Base-by-base conservation (phyloP, 2,113 vertebrate species). In the Dendrocopos noguchii region DNA sequence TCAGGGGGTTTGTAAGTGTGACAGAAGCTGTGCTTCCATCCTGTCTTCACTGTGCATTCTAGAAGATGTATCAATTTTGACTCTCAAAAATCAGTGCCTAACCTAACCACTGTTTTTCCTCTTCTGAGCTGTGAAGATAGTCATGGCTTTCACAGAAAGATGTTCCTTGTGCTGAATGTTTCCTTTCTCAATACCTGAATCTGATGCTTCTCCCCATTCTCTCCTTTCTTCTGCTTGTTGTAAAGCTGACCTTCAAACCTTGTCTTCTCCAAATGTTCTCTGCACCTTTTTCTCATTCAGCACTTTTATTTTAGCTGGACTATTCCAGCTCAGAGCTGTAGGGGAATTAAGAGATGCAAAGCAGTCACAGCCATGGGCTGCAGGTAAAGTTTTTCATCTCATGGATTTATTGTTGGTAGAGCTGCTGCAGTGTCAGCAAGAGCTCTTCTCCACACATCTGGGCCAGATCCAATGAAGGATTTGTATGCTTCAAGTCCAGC, bases 321-420 rank as follows among this genome's bases (percentile, higher is more conserved):
- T 98, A 97, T 98, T 97, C 96, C 96, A 98, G 97, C 97, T 98
- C 96, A 85, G 94, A 87, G 91, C 97, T 97, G 6, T 96, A 98
- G 98, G 97, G 97, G 97, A 95, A 97, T 97, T 97, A 97, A 97
- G 95, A 96, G 96, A 97, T 95, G 94, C 97, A 97, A 97, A 97
- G 86, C 96, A 97, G 96, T 94, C 96, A 95, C 98, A 97, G 91
- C 97, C 94, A 31, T 97, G 96, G 93, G 96, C 95, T 93, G 88
- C 97, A 98, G 98, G 98, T 98, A 98, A 98, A 97, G 92, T 92
- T 89, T 93, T 93, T 85, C 29, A 7, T 94, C 95, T 97, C 52
- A 6, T 93, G 93, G 96, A 97, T 96, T 97, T 93, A 64, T 59
- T 92, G 12, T 95, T 93, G 82, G 64, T 91, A 93, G 83, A 94